phyloP scores from a whole-genome alignment of 2,797 vertebrate genomes.

The Cynodonichthys magdalenae region DNA sequence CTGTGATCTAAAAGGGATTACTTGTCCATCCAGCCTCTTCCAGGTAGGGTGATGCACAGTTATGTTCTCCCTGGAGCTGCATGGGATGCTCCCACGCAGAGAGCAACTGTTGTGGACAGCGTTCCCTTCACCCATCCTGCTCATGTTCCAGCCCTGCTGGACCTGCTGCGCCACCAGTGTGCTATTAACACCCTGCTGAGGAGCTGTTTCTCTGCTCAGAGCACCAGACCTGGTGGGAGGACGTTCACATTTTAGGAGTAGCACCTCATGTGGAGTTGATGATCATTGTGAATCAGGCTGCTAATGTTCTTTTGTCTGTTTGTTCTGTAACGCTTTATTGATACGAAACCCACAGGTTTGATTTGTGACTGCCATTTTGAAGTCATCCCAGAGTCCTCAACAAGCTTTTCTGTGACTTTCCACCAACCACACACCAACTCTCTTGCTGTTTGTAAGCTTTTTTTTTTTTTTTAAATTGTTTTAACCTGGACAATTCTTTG shows the following conservation, averaged over 20 bases:
- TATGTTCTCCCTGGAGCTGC: slow-evolving; percentile 74
- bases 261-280: fast-evolving
- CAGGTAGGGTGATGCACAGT: slow-evolving; percentile 74
- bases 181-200: slow-evolving; percentile 81
- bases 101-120: slow-evolving; percentile 70
- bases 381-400: slow-evolving; percentile 79
- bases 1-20: neutral
- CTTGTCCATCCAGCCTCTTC: slow-evolving; percentile 70
- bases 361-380: slow-evolving; percentile 81
- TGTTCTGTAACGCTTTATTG: neutral
- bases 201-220: slow-evolving; percentile 76
- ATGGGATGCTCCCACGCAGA: slow-evolving; percentile 53
- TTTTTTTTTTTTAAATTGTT: neutral
- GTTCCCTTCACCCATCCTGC: slow-evolving; percentile 85
- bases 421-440: slow-evolving; percentile 65
- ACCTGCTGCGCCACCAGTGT: slow-evolving; percentile 84
- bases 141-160: slow-evolving; percentile 80
- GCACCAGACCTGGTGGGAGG: slow-evolving; percentile 59
- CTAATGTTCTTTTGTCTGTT: neutral
- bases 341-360: slow-evolving; percentile 52
- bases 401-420: slow-evolving; percentile 85
- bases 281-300: neutral
- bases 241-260: neutral
- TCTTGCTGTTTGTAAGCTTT: slow-evolving; percentile 82
- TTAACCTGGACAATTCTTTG: neutral